Evolutionary conservation across 2,797 vertebrate species (phyloP).

Genomic region (Phoxinus dragarum): DNA sequence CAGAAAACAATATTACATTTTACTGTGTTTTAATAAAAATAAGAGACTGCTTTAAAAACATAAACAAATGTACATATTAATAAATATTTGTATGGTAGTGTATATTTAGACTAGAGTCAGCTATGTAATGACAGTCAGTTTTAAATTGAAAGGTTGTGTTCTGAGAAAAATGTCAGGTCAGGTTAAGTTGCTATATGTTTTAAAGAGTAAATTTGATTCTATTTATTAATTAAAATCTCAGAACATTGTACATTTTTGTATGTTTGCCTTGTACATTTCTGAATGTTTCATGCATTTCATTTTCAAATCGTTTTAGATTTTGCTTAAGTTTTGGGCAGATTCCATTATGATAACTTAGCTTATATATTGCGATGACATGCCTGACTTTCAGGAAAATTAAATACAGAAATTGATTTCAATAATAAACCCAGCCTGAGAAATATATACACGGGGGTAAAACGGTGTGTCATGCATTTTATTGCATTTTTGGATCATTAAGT

Average conservation of each 20-base stretch:
- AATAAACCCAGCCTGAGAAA: conserved; percentile 13
- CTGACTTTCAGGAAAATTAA: neutral
- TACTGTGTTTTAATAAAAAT: neutral
- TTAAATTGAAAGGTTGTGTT: neutral
- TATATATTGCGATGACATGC: neutral
- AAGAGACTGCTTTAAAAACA: neutral
- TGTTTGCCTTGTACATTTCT: neutral
- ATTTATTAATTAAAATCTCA: too few species aligned
- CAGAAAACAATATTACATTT: neutral
- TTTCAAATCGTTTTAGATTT: neutral
- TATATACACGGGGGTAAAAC: neutral
- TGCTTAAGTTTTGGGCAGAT: neutral
- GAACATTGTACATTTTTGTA: neutral
- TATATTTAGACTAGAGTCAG: neutral
- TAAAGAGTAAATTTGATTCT: too few species aligned
- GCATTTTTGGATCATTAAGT: neutral
- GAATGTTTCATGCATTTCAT: neutral
- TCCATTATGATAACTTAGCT: neutral
- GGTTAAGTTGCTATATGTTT: neutral
- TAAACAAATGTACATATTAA: neutral
- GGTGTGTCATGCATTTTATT: conserved; percentile 11
- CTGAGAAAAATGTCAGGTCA: neutral
- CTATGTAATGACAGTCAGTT: neutral
- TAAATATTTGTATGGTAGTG: neutral
- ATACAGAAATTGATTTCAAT: neutral